Conservation (phyloP, 2,888 invertebrate species). For the Seira musarum region DNA sequence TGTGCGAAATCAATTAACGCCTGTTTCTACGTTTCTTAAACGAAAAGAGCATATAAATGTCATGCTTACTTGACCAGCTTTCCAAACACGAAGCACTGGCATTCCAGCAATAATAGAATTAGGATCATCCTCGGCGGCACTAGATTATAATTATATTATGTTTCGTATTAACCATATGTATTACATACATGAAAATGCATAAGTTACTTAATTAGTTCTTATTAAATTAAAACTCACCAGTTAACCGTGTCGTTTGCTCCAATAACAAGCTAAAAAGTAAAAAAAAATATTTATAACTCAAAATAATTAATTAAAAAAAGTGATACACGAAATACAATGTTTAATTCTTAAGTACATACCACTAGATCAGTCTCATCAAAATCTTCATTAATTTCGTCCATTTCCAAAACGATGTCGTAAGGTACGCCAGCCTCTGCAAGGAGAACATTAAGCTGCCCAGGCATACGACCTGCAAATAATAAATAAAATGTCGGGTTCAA, state of each 20-base stretch:
- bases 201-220: no score
- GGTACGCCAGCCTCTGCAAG: constrained; percentile 95
- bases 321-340: no score
- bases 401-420: constrained; percentile 87
- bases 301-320: no score
- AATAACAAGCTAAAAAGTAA: no score
- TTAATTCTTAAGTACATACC: no score
- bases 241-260: constrained; percentile 94
- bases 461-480: constrained; percentile 96
- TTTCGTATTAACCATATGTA: neutral
- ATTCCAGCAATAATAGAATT: constrained; percentile 93
- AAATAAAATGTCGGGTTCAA: no score
- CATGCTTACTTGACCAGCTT: constrained; percentile 78
- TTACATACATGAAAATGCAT: neutral
- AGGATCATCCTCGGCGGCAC: constrained; percentile 91
- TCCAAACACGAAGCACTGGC: constrained; percentile 93
- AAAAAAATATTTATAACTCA: no score
- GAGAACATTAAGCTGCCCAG: constrained; percentile 92
- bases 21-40: no score
- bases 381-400: constrained; percentile 94
- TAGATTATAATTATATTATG: constrained; percentile 70
- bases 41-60: constrained; percentile 74
- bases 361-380: constrained; percentile 88
- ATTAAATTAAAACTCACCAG: constrained; percentile 64
- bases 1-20: no score